A percentile compares a stretch with the other conserved stretches of the same genome.
Conservation (phyloP, 2,113 vertebrate genomes). For the Gnathonemus echidnorhynchus region DNA sequence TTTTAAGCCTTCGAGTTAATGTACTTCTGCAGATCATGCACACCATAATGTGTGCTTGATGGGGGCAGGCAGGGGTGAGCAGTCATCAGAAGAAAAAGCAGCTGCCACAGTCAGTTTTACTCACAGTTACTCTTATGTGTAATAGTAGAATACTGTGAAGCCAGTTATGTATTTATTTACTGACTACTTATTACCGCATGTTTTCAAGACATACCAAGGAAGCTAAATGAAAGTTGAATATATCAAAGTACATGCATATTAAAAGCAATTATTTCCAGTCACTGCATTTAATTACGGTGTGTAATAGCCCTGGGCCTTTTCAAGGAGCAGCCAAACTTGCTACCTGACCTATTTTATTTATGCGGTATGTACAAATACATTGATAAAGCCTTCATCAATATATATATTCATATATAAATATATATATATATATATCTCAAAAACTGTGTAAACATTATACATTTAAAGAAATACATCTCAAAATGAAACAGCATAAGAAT, state of each 20-base stretch:
- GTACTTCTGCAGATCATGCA: too few relatives aligned
- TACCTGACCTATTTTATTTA: background rate
- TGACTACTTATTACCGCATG: too few relatives aligned
- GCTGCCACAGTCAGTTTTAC: background rate
- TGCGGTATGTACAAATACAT: too few relatives aligned
- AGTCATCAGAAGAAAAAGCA: slow-evolving; percentile 60
- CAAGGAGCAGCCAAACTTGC: background rate
- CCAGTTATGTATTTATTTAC: background rate
- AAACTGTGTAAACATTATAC: background rate
- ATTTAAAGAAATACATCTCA: background rate
- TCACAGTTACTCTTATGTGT: background rate
- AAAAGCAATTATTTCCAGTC: background rate
- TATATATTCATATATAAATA: background rate
- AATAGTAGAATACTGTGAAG: background rate
- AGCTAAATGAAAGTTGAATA: background rate
- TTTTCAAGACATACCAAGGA: background rate
- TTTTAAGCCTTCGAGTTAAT: too few relatives aligned
- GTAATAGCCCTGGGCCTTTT: background rate
- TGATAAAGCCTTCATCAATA: background rate
- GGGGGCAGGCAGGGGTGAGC: slow-evolving; percentile 68
- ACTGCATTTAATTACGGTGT: background rate
- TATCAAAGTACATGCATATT: background rate
- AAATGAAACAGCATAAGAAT: background rate
- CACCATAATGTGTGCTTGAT: slow-evolving; percentile 71
- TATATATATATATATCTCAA: background rate